Base-by-base conservation (phyloP, 2,888 invertebrate species). In the Tromatobia lineatoria region DNA sequence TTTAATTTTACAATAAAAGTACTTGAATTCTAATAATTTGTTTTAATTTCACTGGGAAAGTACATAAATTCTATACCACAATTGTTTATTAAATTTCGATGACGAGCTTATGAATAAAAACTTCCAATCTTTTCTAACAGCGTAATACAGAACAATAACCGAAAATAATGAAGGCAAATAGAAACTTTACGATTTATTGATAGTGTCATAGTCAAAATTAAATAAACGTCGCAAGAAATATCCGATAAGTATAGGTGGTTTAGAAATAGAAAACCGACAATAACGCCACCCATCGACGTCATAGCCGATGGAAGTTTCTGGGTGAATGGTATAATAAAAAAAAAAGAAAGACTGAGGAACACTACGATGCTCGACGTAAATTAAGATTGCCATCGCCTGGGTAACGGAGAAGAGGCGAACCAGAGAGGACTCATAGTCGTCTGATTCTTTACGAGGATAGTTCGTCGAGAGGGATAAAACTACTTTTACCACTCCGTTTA, bases 401-500 rank as follows among this genome's bases (percentile, higher is more conserved):
- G 45, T 54, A 74, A 50, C 57, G 74, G n/a, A 50, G 52, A 70
- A 47, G 47, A 50, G 69, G 70, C 34, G 59, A 64, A 45, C 54
- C 54, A 25, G 50, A 69, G 76, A 61, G 64, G 77, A 79, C 54
- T 61, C 64, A 52, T 18, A 61, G 57, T 67, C 59, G 67, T 76
- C 67, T 80, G 82, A 88, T 89, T 89, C 90, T 90, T 90, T 89
- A 90, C 88, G 88, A 87, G 88, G 80, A 89, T 88, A 89, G 89
- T 89, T 89, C 59, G 64, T 76, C 87, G 86, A 89, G 87, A 85
- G 82, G 87, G 89, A 88, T 88, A 86, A 89, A 89, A 89, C 88
- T 89, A 89, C 89, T 88, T 90, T 89, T 88, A 84, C 88, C 88
- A 89, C 88, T 88, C 88, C 87, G 88, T 89, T 89, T 89, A 89